Evolutionary conservation across 2,113 vertebrate genomes (phyloP), one percentile per base, ranked within the genome.

Genomic region (Trichechus manatus): DNA sequence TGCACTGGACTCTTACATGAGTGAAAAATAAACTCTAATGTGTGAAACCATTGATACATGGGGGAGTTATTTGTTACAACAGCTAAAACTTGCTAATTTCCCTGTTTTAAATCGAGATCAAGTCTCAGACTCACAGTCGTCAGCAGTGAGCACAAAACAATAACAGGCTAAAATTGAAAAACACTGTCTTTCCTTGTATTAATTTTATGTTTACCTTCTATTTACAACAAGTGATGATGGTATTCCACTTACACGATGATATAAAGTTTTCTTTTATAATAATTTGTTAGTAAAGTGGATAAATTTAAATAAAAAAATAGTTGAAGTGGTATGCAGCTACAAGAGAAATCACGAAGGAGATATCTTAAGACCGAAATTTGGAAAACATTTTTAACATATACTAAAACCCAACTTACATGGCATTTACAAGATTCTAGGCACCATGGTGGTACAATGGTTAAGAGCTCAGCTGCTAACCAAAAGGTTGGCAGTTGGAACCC

Each of bases 301-400:
- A 61, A 2, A 79, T 42, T 83, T 78, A 56, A 95, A 95, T 31
- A 59, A 85, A 89, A 66, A 91, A 85, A 66, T 33, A 31, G 47
- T 13, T 95, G 36, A 87, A 7, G 63, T 74, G 14, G 4, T 27
- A 10, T 63, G 6, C 7, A 22, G 25, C 23, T 79, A 50, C 85
- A 17, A 81, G 0, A 63, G 42, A 81, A 61, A 77, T 33, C 13
- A 42, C 66, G 27, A 93, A 70, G 31, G 11, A n/a, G 11, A 70
- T 27, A 50, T 8, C 7, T 4, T 81, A 36, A 44, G 4, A 47
- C 5, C 61, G 27, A 77, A 89, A 80, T 66, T 33, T 75, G 20
- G 36, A 83, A 66, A 84, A 91, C 13, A 93, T 33, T 83, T 33
- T 83, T 63, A 82, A 78, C 25, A 61, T 42, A 44, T 14, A 66